phyloP scores from a whole-genome alignment of 2,888 invertebrate species.

The Drosophila barbarae region DNA sequence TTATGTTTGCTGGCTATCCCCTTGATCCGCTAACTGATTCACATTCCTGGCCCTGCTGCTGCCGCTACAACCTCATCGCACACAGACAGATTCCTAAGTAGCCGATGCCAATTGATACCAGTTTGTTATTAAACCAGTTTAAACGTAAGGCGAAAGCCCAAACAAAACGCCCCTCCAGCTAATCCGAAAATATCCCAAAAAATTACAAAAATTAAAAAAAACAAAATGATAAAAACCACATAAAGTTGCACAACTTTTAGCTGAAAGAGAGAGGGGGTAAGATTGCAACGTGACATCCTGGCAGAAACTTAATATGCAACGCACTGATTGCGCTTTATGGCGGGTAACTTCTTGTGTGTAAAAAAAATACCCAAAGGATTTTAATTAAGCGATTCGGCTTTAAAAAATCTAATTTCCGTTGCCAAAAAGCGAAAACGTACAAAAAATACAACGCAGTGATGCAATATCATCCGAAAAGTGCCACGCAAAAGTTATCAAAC shows the following conservation, averaged over 20 bases:
- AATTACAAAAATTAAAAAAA: constrained; percentile 26
- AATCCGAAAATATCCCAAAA: constrained; percentile 30
- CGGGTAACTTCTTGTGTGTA: constrained; percentile 42
- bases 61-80: constrained; percentile 1
- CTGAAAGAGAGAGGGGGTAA: no score
- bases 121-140: constrained; percentile 54
- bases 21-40: neutral
- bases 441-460: constrained; percentile 23
- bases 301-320: constrained; percentile 58
- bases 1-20: constrained; percentile 24
- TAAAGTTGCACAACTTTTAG: constrained; percentile 54
- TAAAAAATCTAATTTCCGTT: constrained; percentile 67
- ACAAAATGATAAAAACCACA: constrained; percentile 12
- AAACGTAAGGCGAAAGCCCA: constrained; percentile 43
- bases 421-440: constrained; percentile 21
- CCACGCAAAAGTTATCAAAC: constrained; percentile 63
- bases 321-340: constrained; percentile 61
- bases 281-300: constrained; percentile 72
- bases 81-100: constrained; percentile 24
- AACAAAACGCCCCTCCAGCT: constrained; percentile 44
- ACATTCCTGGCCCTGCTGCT: constrained; percentile 34
- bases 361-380: constrained; percentile 56
- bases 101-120: constrained; percentile 49
- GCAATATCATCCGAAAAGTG: constrained; percentile 44
- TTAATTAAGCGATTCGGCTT: constrained; percentile 58